Evolutionary conservation across 2,888 invertebrate species (phyloP).

Genomic region (Aporophyla lueneburgensis): DNA sequence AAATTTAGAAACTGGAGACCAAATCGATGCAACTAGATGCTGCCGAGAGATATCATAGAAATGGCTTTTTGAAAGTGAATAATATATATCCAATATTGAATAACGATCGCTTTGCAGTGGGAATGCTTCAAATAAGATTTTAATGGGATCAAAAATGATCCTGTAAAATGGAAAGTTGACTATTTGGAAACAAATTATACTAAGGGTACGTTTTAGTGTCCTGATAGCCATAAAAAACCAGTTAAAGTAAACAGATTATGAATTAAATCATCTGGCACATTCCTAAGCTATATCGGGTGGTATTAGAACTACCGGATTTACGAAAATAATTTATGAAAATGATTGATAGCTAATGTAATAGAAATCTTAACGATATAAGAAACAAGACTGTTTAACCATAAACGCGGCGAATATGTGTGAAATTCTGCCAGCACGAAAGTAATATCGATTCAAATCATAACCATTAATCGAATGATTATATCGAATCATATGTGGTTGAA

Average conservation of each 20-base stretch:
- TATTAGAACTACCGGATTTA: background rate
- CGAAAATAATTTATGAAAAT: background rate
- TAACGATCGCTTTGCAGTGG: background rate
- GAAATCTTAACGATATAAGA: too few species aligned
- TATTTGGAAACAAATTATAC: background rate
- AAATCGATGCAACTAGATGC: background rate
- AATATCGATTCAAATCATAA: conserved; percentile 57
- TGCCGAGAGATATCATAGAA: background rate
- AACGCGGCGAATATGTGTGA: conserved; percentile 5
- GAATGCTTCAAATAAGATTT: background rate
- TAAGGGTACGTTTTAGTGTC: background rate
- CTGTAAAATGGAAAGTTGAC: background rate
- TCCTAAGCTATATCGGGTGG: too few species aligned
- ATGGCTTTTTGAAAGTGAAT: conserved; percentile 2
- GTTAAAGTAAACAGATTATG: background rate
- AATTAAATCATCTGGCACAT: background rate
- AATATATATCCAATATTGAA: background rate
- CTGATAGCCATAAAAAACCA: background rate
- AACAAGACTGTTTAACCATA: background rate
- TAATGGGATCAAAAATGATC: background rate
- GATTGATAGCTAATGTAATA: background rate
- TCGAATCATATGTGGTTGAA: conserved; percentile 47
- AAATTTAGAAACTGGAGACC: background rate
- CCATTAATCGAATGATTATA: conserved; percentile 51
- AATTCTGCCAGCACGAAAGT: conserved; percentile 24